Evolutionary conservation across 2,888 invertebrate genomes (phyloP), one percentile per base, ranked within the genome.

Genomic region (Protula sp.): DNA sequence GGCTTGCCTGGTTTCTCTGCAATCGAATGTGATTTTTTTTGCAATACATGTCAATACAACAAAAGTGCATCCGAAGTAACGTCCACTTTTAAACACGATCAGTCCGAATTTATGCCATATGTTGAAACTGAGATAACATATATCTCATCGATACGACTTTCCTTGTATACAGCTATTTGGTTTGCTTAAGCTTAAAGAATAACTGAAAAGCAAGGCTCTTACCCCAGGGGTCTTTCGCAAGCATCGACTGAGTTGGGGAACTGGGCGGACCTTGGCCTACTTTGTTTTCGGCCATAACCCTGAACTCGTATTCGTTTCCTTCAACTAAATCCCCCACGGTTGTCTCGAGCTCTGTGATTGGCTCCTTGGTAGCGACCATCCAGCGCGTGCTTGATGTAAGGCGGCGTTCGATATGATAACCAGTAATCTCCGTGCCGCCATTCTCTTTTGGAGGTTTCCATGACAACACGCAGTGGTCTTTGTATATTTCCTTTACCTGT

Each of bases 361-460:
- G 50, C 29, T 62, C 57, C 2, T 78, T 76, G 30, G 47, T 65
- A 5, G 72, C 62, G 1, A 55, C 30, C 53, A 78, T n/a, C 76
- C 75, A 50, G 54, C 60, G 38, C 55, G 94, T 93, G 63, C 92
- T 91, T 65, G 83, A 82, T 58, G 90, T 87, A 77, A 73, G 69
- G 55, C 73, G 70, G 38, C 74, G 70, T 64, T 80, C 95, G 72
- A 97, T 88, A 76, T 91, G 91, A 83, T 97, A 97, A 48, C 92
- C 92, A 70, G 90, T 87, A 68, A 97, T 85, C 31, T 94, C 92
- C 53, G 94, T 90, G 59, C 97, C 95, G 64, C 95, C 95, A 81
- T 97, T 94, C 77, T 72, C 72, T 59, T 70, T 70, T 50, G 80
- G 79, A 22, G 73, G 71, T 50, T 76, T 71, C 80, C 80, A 81